Evolutionary conservation across 92 coral and sea anemone genomes (phyloP), one percentile per base, ranked within the genome.

Genomic region (Paragorgia papillata): DNA sequence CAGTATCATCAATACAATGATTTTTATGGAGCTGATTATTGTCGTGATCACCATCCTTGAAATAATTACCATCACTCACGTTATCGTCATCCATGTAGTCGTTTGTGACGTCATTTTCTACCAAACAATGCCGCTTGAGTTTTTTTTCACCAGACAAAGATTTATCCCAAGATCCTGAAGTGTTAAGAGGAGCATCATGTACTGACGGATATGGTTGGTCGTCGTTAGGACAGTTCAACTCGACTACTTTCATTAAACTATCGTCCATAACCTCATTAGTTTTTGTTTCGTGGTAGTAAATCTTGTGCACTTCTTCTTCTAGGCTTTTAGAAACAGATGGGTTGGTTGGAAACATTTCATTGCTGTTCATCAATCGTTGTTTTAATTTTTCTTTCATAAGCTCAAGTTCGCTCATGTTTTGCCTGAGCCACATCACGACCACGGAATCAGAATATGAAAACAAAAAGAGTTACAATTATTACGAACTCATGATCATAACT

Each of bases 381-480:
- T 46, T 53, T 53, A 70, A 57, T 55, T 59, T 83, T 57, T 85
- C 83, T 62, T 90, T 90, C 15, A 94, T 74, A 30, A 70, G 34
- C 54, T 94, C 97, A 33, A 94, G 95, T 7, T 94, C 98, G 68
- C 73, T 87, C 90, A 94, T 89, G 74, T 91, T 94, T 70, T 86
- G 88, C 82, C 98, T 94, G 41, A 59, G 57, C 44, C 22, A 43
- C 44, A 32, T 18, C 37, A n/a, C n/a, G n/a, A n/a, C n/a, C n/a
- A n/a, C n/a, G n/a, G n/a, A n/a, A n/a, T n/a, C n/a, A n/a, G n/a
- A n/a, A n/a, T n/a, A n/a, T n/a, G n/a, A n/a, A n/a, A n/a, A n/a
- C n/a, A n/a, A n/a, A n/a, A n/a, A n/a, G n/a, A 33, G 9, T 17
- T 58, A 27, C 30, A 21, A 13, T 33, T 29, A 69, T 12, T n/a